Conservation (phyloP, 2,113 vertebrate genomes). For the Callithrix jacchus region DNA sequence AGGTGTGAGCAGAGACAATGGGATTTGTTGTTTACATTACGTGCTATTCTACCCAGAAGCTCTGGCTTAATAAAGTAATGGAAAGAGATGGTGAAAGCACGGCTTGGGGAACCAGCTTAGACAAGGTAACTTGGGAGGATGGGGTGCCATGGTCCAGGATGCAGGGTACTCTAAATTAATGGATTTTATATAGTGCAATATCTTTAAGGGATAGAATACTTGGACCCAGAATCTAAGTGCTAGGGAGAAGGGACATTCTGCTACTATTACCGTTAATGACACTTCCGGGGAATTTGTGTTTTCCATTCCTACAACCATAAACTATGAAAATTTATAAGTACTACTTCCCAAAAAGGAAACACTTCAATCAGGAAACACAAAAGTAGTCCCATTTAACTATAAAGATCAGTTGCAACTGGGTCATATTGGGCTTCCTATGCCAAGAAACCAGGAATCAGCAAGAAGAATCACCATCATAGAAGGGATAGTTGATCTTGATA, state of each 20-base stretch:
- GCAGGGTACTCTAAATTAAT: neutral
- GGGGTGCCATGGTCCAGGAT: neutral
- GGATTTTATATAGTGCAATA: neutral
- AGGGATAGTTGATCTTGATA: neutral
- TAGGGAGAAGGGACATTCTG: neutral
- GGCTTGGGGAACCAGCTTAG: neutral
- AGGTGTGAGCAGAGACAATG: neutral
- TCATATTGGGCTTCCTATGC: neutral
- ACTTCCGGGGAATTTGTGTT: neutral
- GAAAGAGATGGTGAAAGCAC: neutral
- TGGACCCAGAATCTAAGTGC: neutral
- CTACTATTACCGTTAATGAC: neutral
- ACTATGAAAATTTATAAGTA: neutral
- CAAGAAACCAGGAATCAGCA: neutral
- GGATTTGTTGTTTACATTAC: neutral
- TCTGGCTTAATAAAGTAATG: neutral
- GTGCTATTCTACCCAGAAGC: neutral
- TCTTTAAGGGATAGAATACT: neutral
- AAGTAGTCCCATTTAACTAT: neutral
- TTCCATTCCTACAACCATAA: neutral
- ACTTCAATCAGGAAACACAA: neutral
- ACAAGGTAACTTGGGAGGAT: neutral
- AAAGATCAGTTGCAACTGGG: neutral
- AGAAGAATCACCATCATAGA: neutral
- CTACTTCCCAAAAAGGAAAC: neutral